A percentile compares a stretch with the other conserved stretches of the same genome.
phyloP scores from a whole-genome alignment of 2,797 vertebrate genomes.

The Benthosema pterotum region DNA sequence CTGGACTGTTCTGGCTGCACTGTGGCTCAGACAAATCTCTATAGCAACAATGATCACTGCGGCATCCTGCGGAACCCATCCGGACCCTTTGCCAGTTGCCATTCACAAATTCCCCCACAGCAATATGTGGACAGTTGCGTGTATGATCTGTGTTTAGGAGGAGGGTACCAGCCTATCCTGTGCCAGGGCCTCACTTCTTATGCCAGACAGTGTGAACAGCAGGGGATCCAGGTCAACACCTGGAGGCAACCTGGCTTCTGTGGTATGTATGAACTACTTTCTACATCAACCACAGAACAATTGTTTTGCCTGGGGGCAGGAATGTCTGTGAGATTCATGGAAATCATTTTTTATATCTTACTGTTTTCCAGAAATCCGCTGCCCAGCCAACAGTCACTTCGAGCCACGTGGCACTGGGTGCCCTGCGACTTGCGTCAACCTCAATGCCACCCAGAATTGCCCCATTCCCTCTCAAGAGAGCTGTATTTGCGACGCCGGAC shows the following conservation, averaged over 20 bases:
- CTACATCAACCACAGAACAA: background rate
- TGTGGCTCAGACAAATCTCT: constrained; percentile 23
- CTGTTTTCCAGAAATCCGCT: constrained; percentile 60
- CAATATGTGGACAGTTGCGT: constrained; percentile 65
- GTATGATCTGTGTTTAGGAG: constrained; percentile 67
- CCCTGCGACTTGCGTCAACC: constrained; percentile 67
- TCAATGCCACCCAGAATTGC: constrained; percentile 59
- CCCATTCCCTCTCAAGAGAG: constrained; percentile 55
- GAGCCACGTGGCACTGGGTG: constrained; percentile 66
- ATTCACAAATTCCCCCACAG: constrained; percentile 32
- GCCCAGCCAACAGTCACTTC: constrained; percentile 72
- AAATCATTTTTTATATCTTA: background rate
- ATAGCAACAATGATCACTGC: constrained; percentile 46
- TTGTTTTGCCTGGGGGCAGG: fast-evolving
- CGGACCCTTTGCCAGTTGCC: constrained; percentile 70
- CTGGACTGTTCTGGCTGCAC: constrained; percentile 46
- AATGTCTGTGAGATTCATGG: fast-evolving
- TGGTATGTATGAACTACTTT: constrained; percentile 58
- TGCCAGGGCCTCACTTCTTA: constrained; percentile 70
- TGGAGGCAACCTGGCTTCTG: constrained; percentile 73
- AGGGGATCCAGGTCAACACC: constrained; percentile 33
- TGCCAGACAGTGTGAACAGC: constrained; percentile 69
- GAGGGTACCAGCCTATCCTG: constrained; percentile 65
- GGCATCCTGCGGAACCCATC: constrained; percentile 53
- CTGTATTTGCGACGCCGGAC: constrained; percentile 70